Base-by-base conservation (phyloP, 2,888 invertebrate genomes). In the Podabrus alpinus region DNA sequence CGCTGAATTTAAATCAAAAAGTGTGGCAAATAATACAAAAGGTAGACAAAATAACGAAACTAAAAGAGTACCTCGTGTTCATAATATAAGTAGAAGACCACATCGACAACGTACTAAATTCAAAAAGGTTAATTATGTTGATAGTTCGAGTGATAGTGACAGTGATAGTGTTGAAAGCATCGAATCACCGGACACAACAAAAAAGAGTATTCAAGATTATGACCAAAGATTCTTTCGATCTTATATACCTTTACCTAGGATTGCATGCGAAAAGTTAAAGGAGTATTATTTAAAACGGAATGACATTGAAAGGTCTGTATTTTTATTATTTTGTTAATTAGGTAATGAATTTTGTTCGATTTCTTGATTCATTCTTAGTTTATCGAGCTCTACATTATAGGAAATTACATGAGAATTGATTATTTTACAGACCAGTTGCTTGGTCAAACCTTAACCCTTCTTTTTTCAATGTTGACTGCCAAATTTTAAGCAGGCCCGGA, bases 201-300 rank as follows among this genome's bases (percentile, higher is more conserved):
- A 45, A 45, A 45, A 45, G 21, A 64, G 21, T 64, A 19, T 64
- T n/a, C 19, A 64, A 64, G 62, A 64, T 59, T 79, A 77, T 68
- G 83, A 83, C 77, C 75, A 75, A 15, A 85, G 84, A 78, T 82
- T 85, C 60, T 78, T 77, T 5, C 73, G 82, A 76, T 80, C 83
- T 70, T 82, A 80, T 71, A 81, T 86, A 25, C 80, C 80, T 15
- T 78, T 86, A 73, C 82, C 83, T 21, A 80, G 79, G 75, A 78
- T 84, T 61, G 79, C 81, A 21, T 81, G 83, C 74, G 82, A 84
- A 67, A 80, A 83, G 74, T 73, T 86, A 74, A 84, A 83, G 69
- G 80, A 81, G n/a, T 74, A 81, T 72, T 85, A 84, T 80, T 73
- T 81, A 64, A 80, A 78, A 69, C 81, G 82, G 71, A 79, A 82